Evolutionary conservation across 1,140 invertebrate genomes (phyloP).

Genomic region (Zaprionus vittiger): DNA sequence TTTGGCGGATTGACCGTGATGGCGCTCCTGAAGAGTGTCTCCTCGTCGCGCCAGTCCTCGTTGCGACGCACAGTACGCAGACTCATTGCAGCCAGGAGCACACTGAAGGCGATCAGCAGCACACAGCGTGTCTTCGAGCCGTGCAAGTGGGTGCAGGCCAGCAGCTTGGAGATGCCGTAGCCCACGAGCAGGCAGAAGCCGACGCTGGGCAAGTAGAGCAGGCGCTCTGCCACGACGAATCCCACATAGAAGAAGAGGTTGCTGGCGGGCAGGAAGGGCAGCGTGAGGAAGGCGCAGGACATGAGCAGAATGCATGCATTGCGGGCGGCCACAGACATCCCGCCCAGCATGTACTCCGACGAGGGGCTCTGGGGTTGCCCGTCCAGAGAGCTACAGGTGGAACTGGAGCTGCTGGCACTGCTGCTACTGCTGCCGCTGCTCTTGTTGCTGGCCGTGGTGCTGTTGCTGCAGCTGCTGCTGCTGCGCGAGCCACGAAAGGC

Average conservation of each 20-base stretch:
- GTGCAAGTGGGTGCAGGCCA: conserved; percentile 53
- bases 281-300: conserved; percentile 91
- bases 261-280: conserved; percentile 97
- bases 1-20: conserved; percentile 98
- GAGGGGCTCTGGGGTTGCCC: conserved; percentile 12
- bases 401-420: conserved; percentile 39
- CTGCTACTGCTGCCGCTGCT: conserved; percentile 46
- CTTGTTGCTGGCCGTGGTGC: conserved; percentile 62
- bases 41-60: conserved; percentile 96
- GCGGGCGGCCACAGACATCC: conserved; percentile 44
- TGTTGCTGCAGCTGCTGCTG: conserved; percentile 80
- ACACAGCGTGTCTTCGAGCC: conserved; percentile 83
- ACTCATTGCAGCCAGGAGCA: conserved; percentile 89
- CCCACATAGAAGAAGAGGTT: conserved; percentile 98
- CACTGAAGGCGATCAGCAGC: conserved; percentile 85
- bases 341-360: conserved; percentile 48
- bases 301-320: conserved; percentile 84
- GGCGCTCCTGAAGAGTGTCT: conserved; percentile 95
- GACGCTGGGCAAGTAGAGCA: conserved; percentile 97
- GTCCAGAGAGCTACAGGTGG: conserved; percentile 23
- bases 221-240: conserved; percentile 97
- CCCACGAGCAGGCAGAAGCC: conserved; percentile 96
- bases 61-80: conserved; percentile 93
- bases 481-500: conserved; percentile 74
- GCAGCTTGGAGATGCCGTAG: conserved; percentile 88